Conservation (phyloP, 1,140 invertebrate genomes). For the Drosophila nikananu region DNA sequence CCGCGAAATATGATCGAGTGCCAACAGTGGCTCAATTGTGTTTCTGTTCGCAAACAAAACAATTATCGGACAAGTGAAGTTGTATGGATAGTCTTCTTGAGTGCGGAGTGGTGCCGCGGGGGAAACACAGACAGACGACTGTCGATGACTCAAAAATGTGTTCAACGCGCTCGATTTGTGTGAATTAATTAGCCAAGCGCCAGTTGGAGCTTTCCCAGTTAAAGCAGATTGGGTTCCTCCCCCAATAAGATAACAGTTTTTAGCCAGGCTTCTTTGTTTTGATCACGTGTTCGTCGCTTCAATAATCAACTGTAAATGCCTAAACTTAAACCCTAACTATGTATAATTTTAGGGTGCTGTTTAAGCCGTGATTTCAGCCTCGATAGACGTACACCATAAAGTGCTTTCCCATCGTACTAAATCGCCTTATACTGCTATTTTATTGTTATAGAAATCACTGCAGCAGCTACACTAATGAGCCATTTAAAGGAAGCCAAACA, state of each 20-base stretch:
- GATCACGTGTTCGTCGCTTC: neutral
- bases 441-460: neutral
- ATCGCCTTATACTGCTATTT: neutral
- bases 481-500: conserved; percentile 30
- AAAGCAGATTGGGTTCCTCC: neutral
- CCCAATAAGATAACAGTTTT: neutral
- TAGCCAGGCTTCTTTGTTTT: conserved; percentile 9
- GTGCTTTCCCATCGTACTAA: neutral
- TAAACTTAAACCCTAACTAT: neutral
- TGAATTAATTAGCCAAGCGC: conserved; percentile 39
- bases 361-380: neutral
- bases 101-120: conserved; percentile 19
- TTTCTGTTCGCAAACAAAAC: conserved; percentile 30
- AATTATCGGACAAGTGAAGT: conserved; percentile 39
- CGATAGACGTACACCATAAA: neutral
- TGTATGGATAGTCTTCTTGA: conserved; percentile 38
- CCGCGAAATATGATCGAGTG: conserved; percentile 41
- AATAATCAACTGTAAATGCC: neutral
- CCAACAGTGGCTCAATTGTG: conserved; percentile 34
- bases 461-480: conserved; percentile 2
- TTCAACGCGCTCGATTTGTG: conserved; percentile 9
- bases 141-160: conserved; percentile 35
- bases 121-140: conserved; percentile 7
- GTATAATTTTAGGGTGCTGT: neutral
- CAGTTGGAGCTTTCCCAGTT: neutral